These are phyloP conservation scores for Delphinapterus leucas DNA, from an alignment of 2,113 vertebrate genomes.

Conservation along the genomic window DNA sequence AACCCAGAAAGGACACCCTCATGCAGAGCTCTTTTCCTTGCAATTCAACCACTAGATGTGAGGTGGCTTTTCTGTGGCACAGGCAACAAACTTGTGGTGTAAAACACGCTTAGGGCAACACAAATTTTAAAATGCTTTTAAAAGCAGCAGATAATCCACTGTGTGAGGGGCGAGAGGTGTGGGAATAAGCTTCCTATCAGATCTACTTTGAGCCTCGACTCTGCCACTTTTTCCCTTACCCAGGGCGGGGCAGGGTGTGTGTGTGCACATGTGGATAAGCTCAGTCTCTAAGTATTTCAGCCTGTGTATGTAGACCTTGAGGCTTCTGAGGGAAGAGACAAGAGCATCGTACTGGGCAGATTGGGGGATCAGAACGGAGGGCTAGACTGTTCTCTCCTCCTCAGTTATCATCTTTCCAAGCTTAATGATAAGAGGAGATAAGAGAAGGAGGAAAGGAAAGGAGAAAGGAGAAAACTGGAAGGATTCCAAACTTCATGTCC, in stretches of 20 bases:
- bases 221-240: too few relatives aligned
- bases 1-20: slow-evolving; percentile 47
- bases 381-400: not conserved
- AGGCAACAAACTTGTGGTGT: not conserved
- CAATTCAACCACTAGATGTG: fast-evolving
- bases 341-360: not conserved
- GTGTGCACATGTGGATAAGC: not conserved
- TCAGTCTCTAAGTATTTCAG: not conserved
- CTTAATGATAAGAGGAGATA: not conserved
- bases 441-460: not conserved
- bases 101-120: not conserved
- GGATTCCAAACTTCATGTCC: not conserved
- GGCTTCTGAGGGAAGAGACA: not conserved
- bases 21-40: fast-evolving
- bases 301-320: not conserved
- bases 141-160: not conserved
- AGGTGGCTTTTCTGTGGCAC: not conserved
- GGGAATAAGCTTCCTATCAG: not conserved
- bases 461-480: not conserved
- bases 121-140: not conserved
- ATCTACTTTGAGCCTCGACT: not conserved
- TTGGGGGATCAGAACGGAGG: fast-evolving
- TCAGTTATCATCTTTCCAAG: not conserved
- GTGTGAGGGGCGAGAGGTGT: not conserved
- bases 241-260: too few relatives aligned